These are phyloP conservation scores for Drosophila recens DNA, from an alignment of 2,888 invertebrate species.

Conservation along the genomic window DNA sequence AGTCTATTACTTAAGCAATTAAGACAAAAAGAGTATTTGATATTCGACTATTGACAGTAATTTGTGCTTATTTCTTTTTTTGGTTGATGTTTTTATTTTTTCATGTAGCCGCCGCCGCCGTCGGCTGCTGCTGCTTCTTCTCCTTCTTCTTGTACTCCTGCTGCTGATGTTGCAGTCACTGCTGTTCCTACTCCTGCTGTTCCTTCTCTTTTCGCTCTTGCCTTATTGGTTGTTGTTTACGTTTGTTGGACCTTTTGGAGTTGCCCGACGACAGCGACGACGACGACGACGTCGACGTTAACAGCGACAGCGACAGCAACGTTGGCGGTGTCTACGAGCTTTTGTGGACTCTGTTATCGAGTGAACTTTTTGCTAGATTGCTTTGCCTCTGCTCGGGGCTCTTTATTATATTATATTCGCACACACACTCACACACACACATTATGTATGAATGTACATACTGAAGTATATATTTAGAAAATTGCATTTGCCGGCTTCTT, in stretches of 20 bases:
- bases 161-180: constrained; percentile 19
- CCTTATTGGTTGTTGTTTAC: constrained; percentile 66
- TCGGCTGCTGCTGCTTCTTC: constrained; percentile 50
- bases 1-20: not conserved
- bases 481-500: constrained; percentile 40
- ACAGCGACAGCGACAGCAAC: constrained; percentile 29
- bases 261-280: constrained; percentile 50
- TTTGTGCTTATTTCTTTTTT: constrained; percentile 8
- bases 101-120: constrained; percentile 60
- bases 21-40: constrained; percentile 35
- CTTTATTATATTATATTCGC: constrained; percentile 1
- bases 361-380: constrained; percentile 48
- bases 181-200: constrained; percentile 23
- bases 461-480: constrained; percentile 20
- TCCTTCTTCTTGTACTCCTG: constrained; percentile 9
- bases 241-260: constrained; percentile 67
- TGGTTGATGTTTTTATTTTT: constrained; percentile 59
- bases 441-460: not conserved
- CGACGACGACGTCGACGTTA: constrained; percentile 13
- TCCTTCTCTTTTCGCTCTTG: constrained; percentile 36
- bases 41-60: constrained; percentile 13
- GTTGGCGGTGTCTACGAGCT: constrained; percentile 37
- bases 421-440: not conserved
- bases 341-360: constrained; percentile 51
- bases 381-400: constrained; percentile 27